These are phyloP conservation scores for Delia radicum DNA, from an alignment of 1,140 invertebrate genomes.

Conservation along the genomic window DNA sequence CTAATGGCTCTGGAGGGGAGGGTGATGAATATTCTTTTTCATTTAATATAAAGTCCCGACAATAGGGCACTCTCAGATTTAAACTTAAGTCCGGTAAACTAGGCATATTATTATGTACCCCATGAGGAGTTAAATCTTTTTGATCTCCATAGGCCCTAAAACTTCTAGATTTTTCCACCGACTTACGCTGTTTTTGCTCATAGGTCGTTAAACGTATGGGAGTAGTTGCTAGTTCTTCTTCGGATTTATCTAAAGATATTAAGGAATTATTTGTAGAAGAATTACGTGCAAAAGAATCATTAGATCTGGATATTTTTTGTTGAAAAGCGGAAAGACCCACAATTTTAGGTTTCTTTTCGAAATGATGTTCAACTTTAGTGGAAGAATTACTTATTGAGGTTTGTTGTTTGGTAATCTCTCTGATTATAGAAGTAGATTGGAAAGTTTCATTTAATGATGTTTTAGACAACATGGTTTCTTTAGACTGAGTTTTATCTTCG, in stretches of 20 bases:
- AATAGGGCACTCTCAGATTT: conserved; percentile 45
- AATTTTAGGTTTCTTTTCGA: conserved; percentile 55
- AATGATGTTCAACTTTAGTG: conserved; percentile 40
- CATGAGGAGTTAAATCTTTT: background rate
- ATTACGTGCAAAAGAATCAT: conserved; percentile 44
- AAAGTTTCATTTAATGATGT: conserved; percentile 42
- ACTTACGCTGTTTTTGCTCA: conserved; percentile 56
- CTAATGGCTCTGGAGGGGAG: conserved; percentile 32
- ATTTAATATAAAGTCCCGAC: conserved; percentile 34
- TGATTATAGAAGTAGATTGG: conserved; percentile 47
- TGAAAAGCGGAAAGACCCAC: conserved; percentile 59
- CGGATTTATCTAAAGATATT: conserved; percentile 39
- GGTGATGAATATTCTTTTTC: conserved; percentile 28
- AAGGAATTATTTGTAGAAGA: background rate
- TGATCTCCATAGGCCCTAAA: conserved; percentile 63
- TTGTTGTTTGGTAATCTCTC: conserved; percentile 36
- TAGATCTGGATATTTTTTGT: conserved; percentile 56
- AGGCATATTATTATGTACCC: conserved; percentile 47
- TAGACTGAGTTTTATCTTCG: background rate
- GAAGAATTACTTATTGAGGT: background rate
- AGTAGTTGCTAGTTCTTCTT: conserved; percentile 35
- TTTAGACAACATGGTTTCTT: conserved; percentile 36
- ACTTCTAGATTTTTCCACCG: conserved; percentile 67
- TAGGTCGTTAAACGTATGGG: conserved; percentile 30
- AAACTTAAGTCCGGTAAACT: conserved; percentile 51